Base-by-base conservation (phyloP, 2,113 vertebrate genomes). In the Cinclus cinclus region DNA sequence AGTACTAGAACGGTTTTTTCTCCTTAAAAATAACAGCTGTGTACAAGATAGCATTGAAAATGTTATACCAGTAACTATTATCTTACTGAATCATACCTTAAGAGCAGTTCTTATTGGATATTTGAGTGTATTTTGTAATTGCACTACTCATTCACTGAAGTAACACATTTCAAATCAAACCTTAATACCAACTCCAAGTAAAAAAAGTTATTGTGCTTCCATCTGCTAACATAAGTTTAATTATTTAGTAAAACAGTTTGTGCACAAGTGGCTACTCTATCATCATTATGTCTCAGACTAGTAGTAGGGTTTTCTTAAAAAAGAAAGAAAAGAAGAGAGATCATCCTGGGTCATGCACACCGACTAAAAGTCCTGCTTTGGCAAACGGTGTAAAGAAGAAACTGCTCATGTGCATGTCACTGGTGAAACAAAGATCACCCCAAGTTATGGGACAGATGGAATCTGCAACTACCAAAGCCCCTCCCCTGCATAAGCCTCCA, bases 21-120 rank as follows among this genome's bases (percentile, higher is more conserved):
- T 94, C 95, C 95, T 97, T 93, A 90, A 96, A 96, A 97, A 94
- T 78, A 96, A 77, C 87, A 97, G 97, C 88, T 96, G 76, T 58
- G 89, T 56, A 87, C 30, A 85, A 76, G 88, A 91, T 46, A 95
- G 50, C 83, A 46, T 94, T 92, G 73, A 77, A 96, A 96, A 97
- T 97, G 84, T 97, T 93, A 94, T 87, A 94, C 68, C 44, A 95
- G 69, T 70, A 95, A 87, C 69, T 80, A 89, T 42, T 80, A 49
- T 75, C 73, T 94, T 91, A 75, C 82, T 90, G 92, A 97, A 87
- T 96, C 79, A 95, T 90, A 70, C 47, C 81, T 59, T 64, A 53
- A 87, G 83, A 81, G 83, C 71, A 63, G 56, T 89, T 94, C 87
- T 89, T 74, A 37, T 30, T 94, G 84, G 79, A 62, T 90, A 79